Evolutionary conservation across 2,797 vertebrate genomes (phyloP).

Genomic region (Spheniscus humboldti): DNA sequence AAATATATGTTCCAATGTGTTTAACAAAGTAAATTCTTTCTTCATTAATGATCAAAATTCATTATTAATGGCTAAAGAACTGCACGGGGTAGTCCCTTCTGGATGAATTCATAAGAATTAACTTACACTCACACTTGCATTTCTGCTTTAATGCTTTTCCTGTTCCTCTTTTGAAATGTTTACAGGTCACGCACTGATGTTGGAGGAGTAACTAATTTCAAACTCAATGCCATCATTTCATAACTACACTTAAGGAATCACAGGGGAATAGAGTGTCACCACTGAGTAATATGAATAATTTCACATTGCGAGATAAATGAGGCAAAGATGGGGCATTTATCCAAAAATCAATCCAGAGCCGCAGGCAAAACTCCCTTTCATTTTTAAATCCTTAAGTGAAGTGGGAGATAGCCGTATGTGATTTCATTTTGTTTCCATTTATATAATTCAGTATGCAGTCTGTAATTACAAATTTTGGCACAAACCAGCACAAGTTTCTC

Average conservation of each 20-base stretch:
- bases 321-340: constrained; percentile 19
- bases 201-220: background rate
- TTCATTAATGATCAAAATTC: background rate
- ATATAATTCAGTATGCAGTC: background rate
- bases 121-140: background rate
- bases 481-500: background rate
- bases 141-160: background rate
- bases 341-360: constrained; percentile 37
- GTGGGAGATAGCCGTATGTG: background rate
- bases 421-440: background rate
- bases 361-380: background rate
- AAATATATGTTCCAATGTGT: background rate
- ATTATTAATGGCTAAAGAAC: background rate
- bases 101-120: background rate
- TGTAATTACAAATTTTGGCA: background rate
- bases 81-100: background rate
- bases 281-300: constrained; percentile 39
- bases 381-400: constrained; percentile 5
- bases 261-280: background rate
- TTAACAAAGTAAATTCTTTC: constrained; percentile 9
- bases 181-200: background rate
- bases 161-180: background rate
- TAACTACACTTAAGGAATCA: background rate
- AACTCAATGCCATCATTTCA: background rate
- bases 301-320: constrained; percentile 21